Base-by-base conservation (phyloP, 2,113 vertebrate genomes). In the Corythoichthys intestinalis region DNA sequence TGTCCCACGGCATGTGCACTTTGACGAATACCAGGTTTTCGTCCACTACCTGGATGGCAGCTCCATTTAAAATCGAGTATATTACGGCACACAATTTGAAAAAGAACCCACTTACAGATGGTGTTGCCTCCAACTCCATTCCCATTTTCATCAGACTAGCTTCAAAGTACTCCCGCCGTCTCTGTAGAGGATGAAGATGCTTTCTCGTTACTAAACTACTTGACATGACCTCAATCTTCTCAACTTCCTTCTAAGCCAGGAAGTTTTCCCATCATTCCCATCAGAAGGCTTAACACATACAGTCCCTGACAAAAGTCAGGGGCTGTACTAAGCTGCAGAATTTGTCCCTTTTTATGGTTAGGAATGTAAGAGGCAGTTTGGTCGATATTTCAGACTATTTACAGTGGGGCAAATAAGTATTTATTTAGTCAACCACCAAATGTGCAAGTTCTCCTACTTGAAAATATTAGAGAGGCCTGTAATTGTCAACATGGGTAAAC, bases 1-100 rank as follows among this genome's bases (percentile, higher is more conserved):
- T 88, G 2, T 96, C 95, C 94, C 95, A 98, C 0, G 96, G 96
- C 38, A 94, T 94, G 7, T 98, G 95, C 1, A 96, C 87, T 80
- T 98, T 98, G 9, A 98, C 90, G 79, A 95, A 98, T 14, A 93
- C 49, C 34, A 94, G 73, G 14, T 93, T 94, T 6, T 93, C 92
- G 70, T 95, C 89, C n/a, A 90, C 69, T 14, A 96, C 90, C 96
- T 98, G 53, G 66, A 47, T 34, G 3, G n/a, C n/a, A 20, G 11
- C 2, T 4, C 1, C 17, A 14, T 48, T 28, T 2, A 46, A 47
- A 52, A 7, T n/a, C 48, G 0, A 13, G 17, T 15, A 50, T 15
- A 50, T 15, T 15, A 13, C 3, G 17, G 13, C 49, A 52, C 17
- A 52, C 46, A 47, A 47, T 6, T 17, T 8, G 20, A 53, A 57